These are phyloP conservation scores for Pristionchus exspectatus DNA, from an alignment of 2,888 invertebrate species.

Conservation along the genomic window DNA sequence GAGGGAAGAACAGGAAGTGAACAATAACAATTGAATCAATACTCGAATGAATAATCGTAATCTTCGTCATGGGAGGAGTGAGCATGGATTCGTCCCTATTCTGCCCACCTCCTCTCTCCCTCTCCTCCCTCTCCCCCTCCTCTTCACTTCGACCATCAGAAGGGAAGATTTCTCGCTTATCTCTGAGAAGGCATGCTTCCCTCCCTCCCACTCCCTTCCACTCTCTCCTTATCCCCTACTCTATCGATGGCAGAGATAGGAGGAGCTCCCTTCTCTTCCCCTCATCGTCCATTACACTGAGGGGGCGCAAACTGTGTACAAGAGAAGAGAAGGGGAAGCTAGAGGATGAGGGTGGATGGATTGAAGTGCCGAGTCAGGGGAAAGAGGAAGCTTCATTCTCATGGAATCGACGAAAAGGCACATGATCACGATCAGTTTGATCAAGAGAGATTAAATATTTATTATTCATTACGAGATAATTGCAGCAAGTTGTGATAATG, in stretches of 20 bases:
- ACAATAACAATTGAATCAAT: not conserved
- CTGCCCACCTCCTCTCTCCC: not conserved
- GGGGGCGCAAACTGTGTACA: slow-evolving; percentile 44
- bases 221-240: slow-evolving; percentile 4
- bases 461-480: slow-evolving; percentile 12
- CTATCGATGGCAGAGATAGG: not conserved
- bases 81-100: not conserved
- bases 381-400: slow-evolving; percentile 9
- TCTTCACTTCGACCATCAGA: slow-evolving; percentile 34
- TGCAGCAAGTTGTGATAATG: slow-evolving; percentile 39
- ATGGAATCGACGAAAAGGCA: not conserved
- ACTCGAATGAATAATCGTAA: not conserved
- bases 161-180: slow-evolving; percentile 39
- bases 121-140: not conserved
- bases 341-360: slow-evolving; percentile 21
- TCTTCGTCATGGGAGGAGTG: not conserved
- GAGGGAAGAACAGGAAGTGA: not conserved
- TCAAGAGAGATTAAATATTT: not conserved
- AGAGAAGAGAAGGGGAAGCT: slow-evolving; percentile 19
- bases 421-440: not conserved
- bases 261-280: not conserved
- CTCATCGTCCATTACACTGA: slow-evolving; percentile 43
- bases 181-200: not conserved
- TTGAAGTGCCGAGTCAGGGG: slow-evolving; percentile 35
- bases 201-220: slow-evolving; percentile 20